Base-by-base conservation (phyloP, 1,140 invertebrate genomes). In the Anastrepha obliqua region DNA sequence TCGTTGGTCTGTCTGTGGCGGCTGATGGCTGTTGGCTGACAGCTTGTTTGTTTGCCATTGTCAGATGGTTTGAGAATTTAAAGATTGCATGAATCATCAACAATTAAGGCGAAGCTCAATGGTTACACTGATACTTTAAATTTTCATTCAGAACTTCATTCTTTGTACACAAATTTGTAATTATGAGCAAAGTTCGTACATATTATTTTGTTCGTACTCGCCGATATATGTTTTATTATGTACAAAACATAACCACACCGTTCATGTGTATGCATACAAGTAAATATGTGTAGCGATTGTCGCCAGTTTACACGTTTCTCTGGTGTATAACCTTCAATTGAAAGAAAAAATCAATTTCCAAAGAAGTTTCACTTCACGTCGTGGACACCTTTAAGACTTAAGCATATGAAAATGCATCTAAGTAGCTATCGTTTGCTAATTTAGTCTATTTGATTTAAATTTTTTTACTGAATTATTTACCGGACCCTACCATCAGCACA, bases 1-100 rank as follows among this genome's bases (percentile, higher is more conserved):
- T 91, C 90, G 91, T 90, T 90, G 90, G 91, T 88, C 88, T 74
- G 88, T 65, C 89, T 70, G 58, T 17, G 74, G 3, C 51, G 47
- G 70, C 44, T 78, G 42, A 78, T 78, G 70, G 42, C n/a, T 51
- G 70, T 0, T 29, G 29, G 15, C 17, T 17, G 60, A 51, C 74
- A 81, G 74, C 47, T 58, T 81, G 74, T 44, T 81, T 55, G 47
- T 81, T 81, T 15, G 47, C 47, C 74, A 81, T 81, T 81, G 74
- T 81, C 74, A 81, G 44, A 29, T 81, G 47, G 15, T 81, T 81
- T 51, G 47, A 55, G 74, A 81, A 81, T 81, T 81, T 58, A 58
- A 55, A 81, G 74, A 81, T 55, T 81, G 74, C 42, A 81, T 81
- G 74, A 81, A 81, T 81, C 74, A 81, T 81, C 74, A 20, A 20